Base-by-base conservation (phyloP, 2,797 vertebrate species). In the Cynodonichthys magdalenae region DNA sequence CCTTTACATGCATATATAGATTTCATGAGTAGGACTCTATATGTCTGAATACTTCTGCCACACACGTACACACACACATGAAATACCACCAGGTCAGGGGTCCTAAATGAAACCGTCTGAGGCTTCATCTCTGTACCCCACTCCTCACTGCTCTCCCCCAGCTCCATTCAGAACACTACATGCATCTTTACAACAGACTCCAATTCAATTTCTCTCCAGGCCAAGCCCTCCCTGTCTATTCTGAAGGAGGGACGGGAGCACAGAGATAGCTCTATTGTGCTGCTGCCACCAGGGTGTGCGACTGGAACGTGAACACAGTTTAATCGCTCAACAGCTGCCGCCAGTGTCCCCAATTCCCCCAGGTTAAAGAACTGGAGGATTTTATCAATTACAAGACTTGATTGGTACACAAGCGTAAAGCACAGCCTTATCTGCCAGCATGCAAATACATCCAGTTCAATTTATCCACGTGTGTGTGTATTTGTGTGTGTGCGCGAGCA, bases 291-390 rank as follows among this genome's bases (percentile, higher is more conserved):
- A 57, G 79, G 76, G 74, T 86, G 84, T 60, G 59, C 55, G 41
- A 82, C 69, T 87, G 86, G 81, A 87, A 87, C 81, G 46, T 55
- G 78, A 86, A 86, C 86, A 77, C 81, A 7, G 66, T 91, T 88
- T 90, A 90, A 93, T 92, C 84, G 74, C 80, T 89, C 89, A 88
- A 89, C 90, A 91, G 90, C 90, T 90, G 90, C 87, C 80, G 52
- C 85, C 59, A 5, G 18, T 62, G 74, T 85, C 86, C 88, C 86
- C 85, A 31, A 52, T 83, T 84, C 86, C 80, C 86, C 79, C 78
- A 63, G 86, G 87, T 91, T 84, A 86, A 85, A 87, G 80, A 82
- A 89, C 82, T 28, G 57, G 60, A 74, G 75, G 68, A 53, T 84
- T 89, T 86, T 82, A 88, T 87, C 88, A 84, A 87, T 88, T 91